These are phyloP conservation scores for Vireo griseus DNA, from an alignment of 2,797 vertebrate genomes.

Conservation along the genomic window DNA sequence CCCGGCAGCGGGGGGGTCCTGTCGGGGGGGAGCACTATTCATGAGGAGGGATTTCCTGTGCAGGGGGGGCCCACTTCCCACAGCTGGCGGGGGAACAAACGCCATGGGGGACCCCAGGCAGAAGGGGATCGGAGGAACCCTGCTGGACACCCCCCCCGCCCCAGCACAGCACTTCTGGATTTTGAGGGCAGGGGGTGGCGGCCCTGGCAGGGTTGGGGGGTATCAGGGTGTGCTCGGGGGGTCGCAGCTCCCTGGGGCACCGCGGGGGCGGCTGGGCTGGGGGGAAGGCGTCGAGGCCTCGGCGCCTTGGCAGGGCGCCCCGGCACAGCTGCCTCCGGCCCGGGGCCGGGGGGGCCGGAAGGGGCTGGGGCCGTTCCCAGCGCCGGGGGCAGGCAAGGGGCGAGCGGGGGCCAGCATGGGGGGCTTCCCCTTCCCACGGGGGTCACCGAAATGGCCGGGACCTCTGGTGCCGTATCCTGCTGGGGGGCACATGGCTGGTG, in stretches of 20 bases:
- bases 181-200: neutral
- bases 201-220: neutral
- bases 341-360: neutral
- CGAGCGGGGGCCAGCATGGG: neutral
- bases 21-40: neutral
- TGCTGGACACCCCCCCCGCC: no score
- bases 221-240: neutral
- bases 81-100: neutral
- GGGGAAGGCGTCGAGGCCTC: neutral
- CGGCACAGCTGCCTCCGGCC: slow-evolving; percentile 32
- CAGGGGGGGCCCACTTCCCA: neutral
- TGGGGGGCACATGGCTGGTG: neutral
- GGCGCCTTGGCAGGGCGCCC: slow-evolving; percentile 20
- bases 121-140: neutral
- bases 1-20: neutral
- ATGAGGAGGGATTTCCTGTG: slow-evolving; percentile 28
- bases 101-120: neutral
- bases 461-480: neutral
- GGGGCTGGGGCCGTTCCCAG: slow-evolving; percentile 3
- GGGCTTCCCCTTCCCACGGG: neutral
- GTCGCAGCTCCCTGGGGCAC: neutral
- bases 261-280: neutral
- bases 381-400: neutral
- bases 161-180: neutral
- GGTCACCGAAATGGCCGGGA: neutral